Conservation (phyloP, 1,140 invertebrate genomes). For the Drosophila leontia region DNA sequence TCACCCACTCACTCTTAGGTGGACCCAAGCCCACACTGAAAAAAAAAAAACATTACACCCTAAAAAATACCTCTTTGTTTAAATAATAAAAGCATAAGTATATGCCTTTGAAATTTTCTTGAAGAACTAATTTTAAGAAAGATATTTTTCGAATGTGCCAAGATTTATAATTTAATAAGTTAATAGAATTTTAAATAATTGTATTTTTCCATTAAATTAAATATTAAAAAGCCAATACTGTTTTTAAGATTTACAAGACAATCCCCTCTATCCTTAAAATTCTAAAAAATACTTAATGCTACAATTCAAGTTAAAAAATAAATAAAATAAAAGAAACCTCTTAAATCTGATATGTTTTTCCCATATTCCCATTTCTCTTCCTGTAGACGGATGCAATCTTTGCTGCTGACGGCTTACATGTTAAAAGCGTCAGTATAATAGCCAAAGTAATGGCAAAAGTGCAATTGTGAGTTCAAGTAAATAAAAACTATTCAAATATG, state of each 20-base stretch:
- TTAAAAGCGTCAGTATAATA: constrained; percentile 82
- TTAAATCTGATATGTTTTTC: too few species aligned
- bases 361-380: constrained; percentile 3
- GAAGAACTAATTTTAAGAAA: neutral
- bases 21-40: neutral
- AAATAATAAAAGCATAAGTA: too few species aligned
- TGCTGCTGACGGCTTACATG: constrained; percentile 64
- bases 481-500: constrained; percentile 84
- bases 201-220: too few species aligned
- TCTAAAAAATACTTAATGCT: neutral
- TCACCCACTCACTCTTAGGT: neutral
- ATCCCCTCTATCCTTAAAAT: too few species aligned
- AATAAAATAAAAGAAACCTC: too few species aligned
- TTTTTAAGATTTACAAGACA: too few species aligned
- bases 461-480: constrained; percentile 84
- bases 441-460: constrained; percentile 83
- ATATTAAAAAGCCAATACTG: too few species aligned
- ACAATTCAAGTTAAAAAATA: neutral
- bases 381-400: constrained; percentile 36
- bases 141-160: neutral
- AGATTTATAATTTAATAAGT: too few species aligned
- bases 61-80: neutral
- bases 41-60: neutral
- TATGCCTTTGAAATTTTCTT: too few species aligned
- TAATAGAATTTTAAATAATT: too few species aligned